A percentile compares a stretch with the other conserved stretches of the same genome.
Conservation (phyloP, 1,140 invertebrate genomes). For the Parasteatoda tepidariorum region DNA sequence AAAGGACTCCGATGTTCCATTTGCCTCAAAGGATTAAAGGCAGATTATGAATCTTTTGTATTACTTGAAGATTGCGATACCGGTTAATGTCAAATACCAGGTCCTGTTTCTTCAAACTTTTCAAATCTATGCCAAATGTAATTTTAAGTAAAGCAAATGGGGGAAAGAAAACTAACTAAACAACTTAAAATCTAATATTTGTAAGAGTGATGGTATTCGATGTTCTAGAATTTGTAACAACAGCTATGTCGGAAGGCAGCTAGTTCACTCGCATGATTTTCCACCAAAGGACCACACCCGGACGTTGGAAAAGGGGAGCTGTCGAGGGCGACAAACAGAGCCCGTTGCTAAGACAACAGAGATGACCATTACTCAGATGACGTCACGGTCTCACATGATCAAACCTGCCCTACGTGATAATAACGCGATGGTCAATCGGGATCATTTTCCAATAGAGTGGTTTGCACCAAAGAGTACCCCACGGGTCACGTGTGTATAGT, state of each 20-base stretch:
- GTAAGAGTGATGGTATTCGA: no score
- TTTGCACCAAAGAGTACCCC: not conserved
- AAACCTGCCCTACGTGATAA: conserved; percentile 53
- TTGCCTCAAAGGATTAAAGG: no score
- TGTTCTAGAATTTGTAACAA: not conserved
- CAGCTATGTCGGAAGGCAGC: not conserved
- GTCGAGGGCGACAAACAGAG: conserved; percentile 28
- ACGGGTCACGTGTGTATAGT: conserved; percentile 9
- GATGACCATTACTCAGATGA: conserved; percentile 59
- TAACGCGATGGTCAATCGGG: conserved; percentile 55
- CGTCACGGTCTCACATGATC: conserved; percentile 46
- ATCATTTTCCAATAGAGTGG: conserved; percentile 60
- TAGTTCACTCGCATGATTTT: conserved; percentile 6
- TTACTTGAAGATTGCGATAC: no score
- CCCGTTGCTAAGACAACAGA: conserved; percentile 31
- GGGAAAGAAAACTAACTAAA: no score
- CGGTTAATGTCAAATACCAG: no score
- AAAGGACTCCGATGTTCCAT: no score
- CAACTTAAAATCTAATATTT: no score
- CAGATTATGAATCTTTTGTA: no score
- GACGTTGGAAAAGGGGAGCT: not conserved
- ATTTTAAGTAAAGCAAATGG: no score
- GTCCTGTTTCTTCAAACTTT: no score
- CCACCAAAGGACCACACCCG: conserved; percentile 37
- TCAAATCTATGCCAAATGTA: no score